Percentiles rank a stretch among this genome's conserved stretches.
These are phyloP conservation scores for Trichacis sp. DNA, from an alignment of 2,888 invertebrate genomes.

Conservation along the genomic window DNA sequence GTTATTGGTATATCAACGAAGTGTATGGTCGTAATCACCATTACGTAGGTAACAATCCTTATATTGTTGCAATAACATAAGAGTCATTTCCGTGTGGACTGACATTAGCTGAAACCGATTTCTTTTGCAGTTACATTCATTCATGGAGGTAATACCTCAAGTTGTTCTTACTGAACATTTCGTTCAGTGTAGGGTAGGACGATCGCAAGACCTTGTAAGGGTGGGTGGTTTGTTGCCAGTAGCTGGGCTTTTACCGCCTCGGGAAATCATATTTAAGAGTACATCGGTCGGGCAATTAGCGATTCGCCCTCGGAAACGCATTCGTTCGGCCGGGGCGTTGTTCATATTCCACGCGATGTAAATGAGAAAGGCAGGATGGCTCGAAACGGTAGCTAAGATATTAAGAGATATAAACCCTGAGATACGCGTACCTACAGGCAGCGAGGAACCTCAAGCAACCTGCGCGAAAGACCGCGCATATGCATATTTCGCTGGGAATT, in stretches of 20 bases:
- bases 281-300: slow-evolving; percentile 52
- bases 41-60: no score
- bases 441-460: slow-evolving; percentile 38
- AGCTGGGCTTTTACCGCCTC: slow-evolving; percentile 40
- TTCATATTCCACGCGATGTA: slow-evolving; percentile 40
- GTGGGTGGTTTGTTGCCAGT: slow-evolving; percentile 2
- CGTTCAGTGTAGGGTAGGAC: no score
- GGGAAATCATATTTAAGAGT: slow-evolving; percentile 54
- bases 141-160: no score
- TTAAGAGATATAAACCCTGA: slow-evolving; percentile 41
- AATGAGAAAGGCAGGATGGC: slow-evolving; percentile 37
- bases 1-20: no score
- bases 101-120: no score
- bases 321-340: slow-evolving; percentile 28
- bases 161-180: no score
- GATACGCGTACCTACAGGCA: slow-evolving; percentile 28
- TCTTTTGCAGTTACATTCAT: no score
- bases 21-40: no score
- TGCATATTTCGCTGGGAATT: slow-evolving; percentile 43
- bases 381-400: slow-evolving; percentile 39
- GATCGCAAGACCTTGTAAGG: slow-evolving; percentile 17
- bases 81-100: no score
- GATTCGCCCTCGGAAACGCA: slow-evolving; percentile 45
- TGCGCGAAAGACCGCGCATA: slow-evolving; percentile 41
- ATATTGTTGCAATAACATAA: no score